phyloP scores from a whole-genome alignment of 2,797 vertebrate species.

The Urosaurus nigricauda region DNA sequence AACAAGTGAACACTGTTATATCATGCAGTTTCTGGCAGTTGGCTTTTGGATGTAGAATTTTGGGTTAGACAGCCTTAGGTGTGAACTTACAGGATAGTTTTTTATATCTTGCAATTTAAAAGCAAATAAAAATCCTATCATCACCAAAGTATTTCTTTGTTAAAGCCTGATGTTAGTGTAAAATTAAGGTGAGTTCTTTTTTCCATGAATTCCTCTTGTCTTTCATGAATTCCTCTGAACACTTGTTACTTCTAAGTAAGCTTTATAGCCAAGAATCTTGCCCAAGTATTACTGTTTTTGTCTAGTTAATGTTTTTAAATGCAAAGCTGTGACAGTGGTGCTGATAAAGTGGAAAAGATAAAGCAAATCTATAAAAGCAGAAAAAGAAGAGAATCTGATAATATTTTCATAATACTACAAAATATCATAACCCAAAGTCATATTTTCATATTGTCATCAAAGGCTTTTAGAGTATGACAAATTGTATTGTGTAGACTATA shows the following conservation, averaged over 20 bases:
- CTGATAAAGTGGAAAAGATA: background rate
- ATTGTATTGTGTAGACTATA: background rate
- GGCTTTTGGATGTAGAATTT: background rate
- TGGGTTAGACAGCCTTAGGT: background rate
- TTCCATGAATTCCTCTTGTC: slow-evolving; percentile 48
- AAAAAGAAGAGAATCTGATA: background rate
- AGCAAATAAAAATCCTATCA: background rate
- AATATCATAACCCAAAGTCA: slow-evolving; percentile 19
- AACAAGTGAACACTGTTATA: background rate
- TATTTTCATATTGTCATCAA: slow-evolving; percentile 23
- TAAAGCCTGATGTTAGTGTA: slow-evolving; percentile 60
- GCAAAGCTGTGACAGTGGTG: slow-evolving; percentile 12
- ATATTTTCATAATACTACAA: background rate
- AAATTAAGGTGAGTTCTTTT: slow-evolving; percentile 58
- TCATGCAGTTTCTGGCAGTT: background rate
- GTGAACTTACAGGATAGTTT: background rate
- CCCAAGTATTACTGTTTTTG: slow-evolving; percentile 47
- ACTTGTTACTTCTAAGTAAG: slow-evolving; percentile 57
- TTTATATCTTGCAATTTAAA: background rate
- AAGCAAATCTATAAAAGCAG: background rate
- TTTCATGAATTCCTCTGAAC: slow-evolving; percentile 54
- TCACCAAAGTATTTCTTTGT: slow-evolving; percentile 37
- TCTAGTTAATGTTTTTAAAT: slow-evolving; percentile 41
- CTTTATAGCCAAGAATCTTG: slow-evolving; percentile 42
- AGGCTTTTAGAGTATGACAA: background rate